phyloP scores from a whole-genome alignment of 2,888 invertebrate species.

The Polydrusus tereticollis region DNA sequence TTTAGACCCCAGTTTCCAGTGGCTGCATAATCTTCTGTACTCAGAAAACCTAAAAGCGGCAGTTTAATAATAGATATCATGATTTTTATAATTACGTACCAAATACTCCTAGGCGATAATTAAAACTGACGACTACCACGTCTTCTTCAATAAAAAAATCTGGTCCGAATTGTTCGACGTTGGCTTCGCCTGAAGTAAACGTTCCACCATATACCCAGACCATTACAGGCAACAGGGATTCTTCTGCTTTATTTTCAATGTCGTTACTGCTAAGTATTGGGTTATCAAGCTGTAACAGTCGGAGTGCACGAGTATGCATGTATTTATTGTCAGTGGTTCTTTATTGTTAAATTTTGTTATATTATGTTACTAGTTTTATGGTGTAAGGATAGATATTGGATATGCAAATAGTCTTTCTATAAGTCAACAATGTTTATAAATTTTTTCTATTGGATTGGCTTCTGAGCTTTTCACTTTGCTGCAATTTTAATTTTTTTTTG shows the following conservation, averaged over 20 bases:
- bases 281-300: not conserved
- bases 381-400: too few relatives aligned
- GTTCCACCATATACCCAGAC: conserved; percentile 60
- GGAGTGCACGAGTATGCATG: too few relatives aligned
- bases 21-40: conserved; percentile 55
- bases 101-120: conserved; percentile 60
- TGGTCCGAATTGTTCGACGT: conserved; percentile 54
- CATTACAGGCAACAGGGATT: conserved; percentile 56
- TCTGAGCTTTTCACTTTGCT: too few relatives aligned
- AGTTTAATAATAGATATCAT: not conserved
- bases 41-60: conserved; percentile 51
- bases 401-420: too few relatives aligned
- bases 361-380: too few relatives aligned
- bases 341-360: too few relatives aligned
- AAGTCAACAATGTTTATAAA: too few relatives aligned
- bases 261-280: not conserved
- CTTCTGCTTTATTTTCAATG: not conserved
- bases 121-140: conserved; percentile 58
- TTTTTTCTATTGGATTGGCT: too few relatives aligned
- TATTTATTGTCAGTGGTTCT: too few relatives aligned
- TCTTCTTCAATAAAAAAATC: conserved; percentile 59
- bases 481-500: too few relatives aligned
- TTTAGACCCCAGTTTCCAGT: conserved; percentile 58
- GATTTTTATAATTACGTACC: conserved; percentile 48
- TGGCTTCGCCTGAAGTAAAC: conserved; percentile 55